These are phyloP conservation scores for Paraescarpia echinospica DNA, from an alignment of 1,140 invertebrate genomes.

Conservation along the genomic window DNA sequence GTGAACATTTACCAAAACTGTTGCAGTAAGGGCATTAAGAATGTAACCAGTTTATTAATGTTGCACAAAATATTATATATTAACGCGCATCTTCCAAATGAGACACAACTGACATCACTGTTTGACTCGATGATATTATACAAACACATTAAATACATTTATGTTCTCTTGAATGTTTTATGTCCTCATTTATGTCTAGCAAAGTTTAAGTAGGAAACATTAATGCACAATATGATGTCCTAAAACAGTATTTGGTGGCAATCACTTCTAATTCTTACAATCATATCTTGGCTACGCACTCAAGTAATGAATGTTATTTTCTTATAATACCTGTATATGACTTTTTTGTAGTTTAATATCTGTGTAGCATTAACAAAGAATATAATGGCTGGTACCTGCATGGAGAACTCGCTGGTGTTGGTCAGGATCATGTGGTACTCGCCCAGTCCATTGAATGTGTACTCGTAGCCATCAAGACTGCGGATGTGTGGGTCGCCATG, in stretches of 20 bases:
- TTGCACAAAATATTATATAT: too few relatives aligned
- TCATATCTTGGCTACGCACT: background rate
- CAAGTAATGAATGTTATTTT: background rate
- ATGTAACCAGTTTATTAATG: background rate
- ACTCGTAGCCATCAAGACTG: slow-evolving; percentile 22
- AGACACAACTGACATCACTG: too few relatives aligned
- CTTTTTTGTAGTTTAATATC: background rate
- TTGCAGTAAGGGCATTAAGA: background rate
- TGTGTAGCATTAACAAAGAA: background rate
- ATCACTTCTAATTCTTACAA: background rate
- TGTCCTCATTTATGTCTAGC: too few relatives aligned
- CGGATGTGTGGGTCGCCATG: slow-evolving; percentile 28
- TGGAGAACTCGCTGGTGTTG: background rate
- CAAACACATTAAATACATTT: too few relatives aligned
- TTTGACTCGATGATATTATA: too few relatives aligned
- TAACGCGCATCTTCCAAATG: too few relatives aligned
- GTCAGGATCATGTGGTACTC: slow-evolving; percentile 26
- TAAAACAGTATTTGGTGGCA: background rate
- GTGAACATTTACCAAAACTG: background rate
- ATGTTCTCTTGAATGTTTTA: too few relatives aligned
- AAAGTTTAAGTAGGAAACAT: too few relatives aligned
- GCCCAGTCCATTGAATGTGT: slow-evolving; percentile 29
- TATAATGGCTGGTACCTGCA: background rate
- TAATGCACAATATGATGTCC: too few relatives aligned
- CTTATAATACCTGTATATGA: background rate